phyloP scores from a whole-genome alignment of 1,140 invertebrate genomes.

The Oppia nitens region DNA sequence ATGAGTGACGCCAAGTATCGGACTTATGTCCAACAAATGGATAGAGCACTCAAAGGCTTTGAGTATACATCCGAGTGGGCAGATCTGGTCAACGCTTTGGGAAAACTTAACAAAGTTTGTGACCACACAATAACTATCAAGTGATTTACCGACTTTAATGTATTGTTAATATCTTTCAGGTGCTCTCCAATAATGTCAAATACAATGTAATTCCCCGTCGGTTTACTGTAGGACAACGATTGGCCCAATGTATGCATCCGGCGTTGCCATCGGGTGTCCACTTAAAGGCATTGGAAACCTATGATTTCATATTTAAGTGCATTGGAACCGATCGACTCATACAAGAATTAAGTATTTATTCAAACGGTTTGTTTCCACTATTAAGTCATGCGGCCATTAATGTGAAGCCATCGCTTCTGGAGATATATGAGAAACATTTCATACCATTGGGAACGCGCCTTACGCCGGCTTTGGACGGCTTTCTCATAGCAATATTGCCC shows the following conservation, averaged over 20 bases:
- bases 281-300: conserved; percentile 80
- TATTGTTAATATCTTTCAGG: conserved; percentile 34
- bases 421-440: conserved; percentile 83
- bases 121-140: neutral
- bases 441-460: conserved; percentile 61
- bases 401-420: conserved; percentile 60
- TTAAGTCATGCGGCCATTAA: conserved; percentile 78
- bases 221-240: conserved; percentile 75
- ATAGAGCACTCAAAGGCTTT: conserved; percentile 79
- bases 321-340: conserved; percentile 66
- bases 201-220: conserved; percentile 74
- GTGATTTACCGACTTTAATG: neutral
- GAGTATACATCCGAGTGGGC: conserved; percentile 91
- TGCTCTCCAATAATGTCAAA: conserved; percentile 50
- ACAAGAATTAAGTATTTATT: conserved; percentile 72
- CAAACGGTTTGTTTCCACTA: conserved; percentile 72
- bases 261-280: conserved; percentile 77
- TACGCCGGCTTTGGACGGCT: conserved; percentile 66
- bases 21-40: conserved; percentile 56
- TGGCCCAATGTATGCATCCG: conserved; percentile 90
- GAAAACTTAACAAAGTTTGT: conserved; percentile 74
- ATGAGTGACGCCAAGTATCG: conserved; percentile 50
- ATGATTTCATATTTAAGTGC: conserved; percentile 79
- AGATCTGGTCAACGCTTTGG: conserved; percentile 75
- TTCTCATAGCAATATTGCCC: conserved; percentile 62